Evolutionary conservation across 1,140 invertebrate species (phyloP), one percentile per base, ranked within the genome.

Genomic region (Caligus rogercresseyi): DNA sequence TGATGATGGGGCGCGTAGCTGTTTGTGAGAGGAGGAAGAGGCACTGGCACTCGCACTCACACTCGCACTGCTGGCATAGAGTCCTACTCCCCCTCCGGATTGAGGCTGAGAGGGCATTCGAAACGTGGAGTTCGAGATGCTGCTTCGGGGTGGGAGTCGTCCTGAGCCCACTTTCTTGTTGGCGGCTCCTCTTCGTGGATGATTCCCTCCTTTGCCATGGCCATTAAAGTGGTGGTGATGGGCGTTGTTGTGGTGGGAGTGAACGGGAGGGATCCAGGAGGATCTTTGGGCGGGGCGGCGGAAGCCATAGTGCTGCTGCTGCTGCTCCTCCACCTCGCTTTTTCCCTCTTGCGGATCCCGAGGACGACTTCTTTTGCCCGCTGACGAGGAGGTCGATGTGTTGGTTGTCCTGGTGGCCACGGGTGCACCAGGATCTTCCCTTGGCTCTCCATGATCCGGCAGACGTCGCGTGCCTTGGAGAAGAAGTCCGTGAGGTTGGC

Each of bases 361-460:
- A 7, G 31, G 31, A 43, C 7, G 31, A 43, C 31, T 43, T 43
- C 31, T 43, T 43, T 66, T 82, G 80, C 24, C 74, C 72, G 7
- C 73, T 66, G 13, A 83, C 75, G 74, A 83, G 74, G 58, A 74
- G 70, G 1, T 75, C 71, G 65, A 83, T 77, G 69, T 83, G 80
- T 43, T 73, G 73, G 78, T 77, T 65, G 78, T 74, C 57, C 77
- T 73, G 7, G 70, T 76, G 13, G 75, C 72, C 64, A 74, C 70
- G 0, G 77, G 67, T 78, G 74, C 31, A 81, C 74, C 65, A 75
- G 73, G 64, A 72, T 71, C 63, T 77, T 75, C 2, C 74, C 75
- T 69, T 73, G 74, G 3, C 68, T 65, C 23, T 59, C 66, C 61
- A 72, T 70, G 11, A 62, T 70, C 1, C 77, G 69, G 65, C 70